These are phyloP conservation scores for Troides helena DNA, from an alignment of 2,888 invertebrate genomes.

Conservation along the genomic window DNA sequence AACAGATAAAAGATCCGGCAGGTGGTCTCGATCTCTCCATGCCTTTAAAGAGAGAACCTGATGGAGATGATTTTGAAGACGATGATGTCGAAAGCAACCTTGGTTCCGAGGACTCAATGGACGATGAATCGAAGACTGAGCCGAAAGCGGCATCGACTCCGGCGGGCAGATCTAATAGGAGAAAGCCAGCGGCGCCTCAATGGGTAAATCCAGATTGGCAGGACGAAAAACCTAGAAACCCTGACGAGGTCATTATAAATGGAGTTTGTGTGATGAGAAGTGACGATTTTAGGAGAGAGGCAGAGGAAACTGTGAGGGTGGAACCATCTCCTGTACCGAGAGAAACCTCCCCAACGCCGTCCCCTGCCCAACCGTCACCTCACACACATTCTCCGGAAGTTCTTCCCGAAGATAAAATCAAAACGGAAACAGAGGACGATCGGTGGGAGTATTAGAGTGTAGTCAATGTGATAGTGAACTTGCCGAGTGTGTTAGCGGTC, in stretches of 20 bases:
- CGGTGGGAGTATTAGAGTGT: slow-evolving; percentile 80
- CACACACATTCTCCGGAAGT: slow-evolving; percentile 48
- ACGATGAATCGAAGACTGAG: slow-evolving; percentile 81
- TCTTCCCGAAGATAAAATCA: slow-evolving; percentile 75
- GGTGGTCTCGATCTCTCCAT: slow-evolving; percentile 93
- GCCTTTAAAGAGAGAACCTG: slow-evolving; percentile 89
- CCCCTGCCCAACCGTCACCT: slow-evolving; percentile 48
- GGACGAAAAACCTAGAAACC: slow-evolving; percentile 81
- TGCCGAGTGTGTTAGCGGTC: slow-evolving; percentile 40
- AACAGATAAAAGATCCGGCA: slow-evolving; percentile 86
- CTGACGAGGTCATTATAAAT: slow-evolving; percentile 93
- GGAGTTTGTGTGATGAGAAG: slow-evolving; percentile 96
- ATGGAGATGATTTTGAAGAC: slow-evolving; percentile 89
- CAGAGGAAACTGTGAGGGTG: slow-evolving; percentile 86
- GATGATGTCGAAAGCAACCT: slow-evolving; percentile 88
- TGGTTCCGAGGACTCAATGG: slow-evolving; percentile 84
- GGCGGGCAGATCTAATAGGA: slow-evolving; percentile 80
- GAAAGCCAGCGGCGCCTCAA: slow-evolving; percentile 97
- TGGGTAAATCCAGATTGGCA: slow-evolving; percentile 98
- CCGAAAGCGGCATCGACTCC: slow-evolving; percentile 77
- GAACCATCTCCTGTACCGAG: slow-evolving; percentile 87
- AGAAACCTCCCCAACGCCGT: slow-evolving; percentile 58
- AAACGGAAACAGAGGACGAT: slow-evolving; percentile 81
- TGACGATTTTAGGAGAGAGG: slow-evolving; percentile 84
- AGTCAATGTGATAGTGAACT: slow-evolving; percentile 31